Conservation (phyloP, 2,797 vertebrate genomes). For the Enteromius trimaculatus region DNA sequence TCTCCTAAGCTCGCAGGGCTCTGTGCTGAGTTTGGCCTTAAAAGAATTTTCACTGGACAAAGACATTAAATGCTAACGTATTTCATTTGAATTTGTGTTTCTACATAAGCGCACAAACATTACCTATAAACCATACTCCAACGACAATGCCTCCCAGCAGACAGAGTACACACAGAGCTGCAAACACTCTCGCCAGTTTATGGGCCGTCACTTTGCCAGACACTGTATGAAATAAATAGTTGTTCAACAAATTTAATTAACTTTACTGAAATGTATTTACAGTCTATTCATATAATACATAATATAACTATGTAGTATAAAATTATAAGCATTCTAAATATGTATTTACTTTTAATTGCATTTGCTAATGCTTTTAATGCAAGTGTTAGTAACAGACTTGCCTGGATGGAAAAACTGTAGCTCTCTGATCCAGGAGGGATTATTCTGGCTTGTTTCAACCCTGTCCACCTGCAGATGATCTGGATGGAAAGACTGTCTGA, state of each 20-base stretch:
- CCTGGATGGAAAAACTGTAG: slow-evolving; percentile 68
- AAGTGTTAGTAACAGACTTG: slow-evolving; percentile 54
- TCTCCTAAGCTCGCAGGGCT: slow-evolving; percentile 77
- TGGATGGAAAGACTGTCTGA: slow-evolving; percentile 63
- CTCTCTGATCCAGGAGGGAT: slow-evolving; percentile 68
- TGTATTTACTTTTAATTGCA: neutral
- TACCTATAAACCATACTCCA: slow-evolving; percentile 84
- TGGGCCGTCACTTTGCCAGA: slow-evolving; percentile 70
- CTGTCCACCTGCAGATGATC: slow-evolving; percentile 63
- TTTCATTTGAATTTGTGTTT: neutral
- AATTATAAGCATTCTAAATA: neutral
- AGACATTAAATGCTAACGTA: slow-evolving; percentile 1
- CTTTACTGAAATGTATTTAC: neutral
- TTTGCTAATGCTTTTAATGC: neutral
- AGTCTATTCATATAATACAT: too few relatives aligned
- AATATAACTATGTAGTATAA: too few relatives aligned
- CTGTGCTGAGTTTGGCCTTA: slow-evolving; percentile 77
- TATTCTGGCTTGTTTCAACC: slow-evolving; percentile 62
- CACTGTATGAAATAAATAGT: slow-evolving; percentile 57
- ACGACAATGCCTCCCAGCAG: slow-evolving; percentile 80
- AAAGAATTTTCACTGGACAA: slow-evolving; percentile 76
- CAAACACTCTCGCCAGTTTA: slow-evolving; percentile 74
- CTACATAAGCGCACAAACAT: slow-evolving; percentile 59
- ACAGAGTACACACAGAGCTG: slow-evolving; percentile 75
- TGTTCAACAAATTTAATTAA: neutral